These are phyloP conservation scores for Apamea monoglypha DNA, from an alignment of 2,888 invertebrate genomes.

Conservation along the genomic window DNA sequence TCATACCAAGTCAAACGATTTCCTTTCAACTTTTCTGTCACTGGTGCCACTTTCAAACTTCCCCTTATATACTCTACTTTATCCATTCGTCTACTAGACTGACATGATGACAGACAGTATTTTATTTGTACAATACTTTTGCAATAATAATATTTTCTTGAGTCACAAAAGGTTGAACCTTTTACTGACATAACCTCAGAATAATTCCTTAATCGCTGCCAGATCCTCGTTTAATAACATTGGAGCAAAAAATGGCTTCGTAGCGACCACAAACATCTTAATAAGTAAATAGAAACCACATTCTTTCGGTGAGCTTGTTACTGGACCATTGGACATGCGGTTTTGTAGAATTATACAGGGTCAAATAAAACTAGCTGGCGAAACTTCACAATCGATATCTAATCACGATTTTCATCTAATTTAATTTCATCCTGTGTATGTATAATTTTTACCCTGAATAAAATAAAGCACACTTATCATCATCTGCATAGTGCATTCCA, in stretches of 20 bases:
- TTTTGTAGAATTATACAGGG: background rate
- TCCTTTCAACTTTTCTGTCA: too few species aligned
- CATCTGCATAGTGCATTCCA: background rate
- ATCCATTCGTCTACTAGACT: too few species aligned
- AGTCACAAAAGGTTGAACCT: background rate
- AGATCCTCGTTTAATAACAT: constrained; percentile 28
- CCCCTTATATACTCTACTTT: too few species aligned
- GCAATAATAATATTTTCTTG: background rate
- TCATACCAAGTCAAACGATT: too few species aligned
- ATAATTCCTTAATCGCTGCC: constrained; percentile 35
- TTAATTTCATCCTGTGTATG: background rate
- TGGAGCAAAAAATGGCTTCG: constrained; percentile 30
- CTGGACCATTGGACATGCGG: background rate
- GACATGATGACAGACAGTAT: background rate
- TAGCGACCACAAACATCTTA: constrained; percentile 4
- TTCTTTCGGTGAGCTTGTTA: background rate
- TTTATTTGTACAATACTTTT: background rate
- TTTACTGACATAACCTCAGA: constrained; percentile 14
- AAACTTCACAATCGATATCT: background rate
- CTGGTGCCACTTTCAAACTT: too few species aligned
- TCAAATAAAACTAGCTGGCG: background rate
- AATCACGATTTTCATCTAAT: background rate
- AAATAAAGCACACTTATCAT: background rate
- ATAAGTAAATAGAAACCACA: constrained; percentile 3
- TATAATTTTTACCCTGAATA: background rate